These are phyloP conservation scores for Nemurella pictetii DNA, from an alignment of 2,888 invertebrate species.

Conservation along the genomic window DNA sequence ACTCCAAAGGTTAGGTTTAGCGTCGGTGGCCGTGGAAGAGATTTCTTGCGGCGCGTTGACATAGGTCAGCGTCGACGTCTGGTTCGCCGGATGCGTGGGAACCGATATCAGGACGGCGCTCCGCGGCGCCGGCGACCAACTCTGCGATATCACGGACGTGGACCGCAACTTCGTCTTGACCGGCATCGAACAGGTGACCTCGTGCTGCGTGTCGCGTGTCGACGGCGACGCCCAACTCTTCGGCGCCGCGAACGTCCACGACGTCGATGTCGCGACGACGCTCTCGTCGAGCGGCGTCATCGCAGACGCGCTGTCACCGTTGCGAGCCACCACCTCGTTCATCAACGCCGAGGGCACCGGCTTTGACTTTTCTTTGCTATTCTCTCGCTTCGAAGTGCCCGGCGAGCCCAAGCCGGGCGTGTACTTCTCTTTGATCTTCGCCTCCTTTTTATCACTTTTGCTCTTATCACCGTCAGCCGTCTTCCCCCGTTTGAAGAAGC, in stretches of 20 bases:
- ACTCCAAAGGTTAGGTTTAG: background rate
- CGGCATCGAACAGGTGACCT: background rate
- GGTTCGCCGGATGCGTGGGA: background rate
- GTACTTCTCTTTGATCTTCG: slow-evolving; percentile 25
- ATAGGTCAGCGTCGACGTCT: background rate
- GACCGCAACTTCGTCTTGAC: background rate
- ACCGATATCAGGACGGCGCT: background rate
- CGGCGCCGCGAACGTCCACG: slow-evolving; percentile 43
- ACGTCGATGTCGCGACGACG: slow-evolving; percentile 41
- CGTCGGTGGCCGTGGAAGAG: background rate
- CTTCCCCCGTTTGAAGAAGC: slow-evolving; percentile 23
- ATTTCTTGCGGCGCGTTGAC: background rate
- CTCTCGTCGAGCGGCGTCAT: slow-evolving; percentile 35
- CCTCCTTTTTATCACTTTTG: slow-evolving; percentile 26
- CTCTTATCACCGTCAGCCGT: slow-evolving; percentile 22
- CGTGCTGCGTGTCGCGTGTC: slow-evolving; percentile 41
- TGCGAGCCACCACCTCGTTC: slow-evolving; percentile 35
- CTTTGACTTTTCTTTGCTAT: slow-evolving; percentile 43
- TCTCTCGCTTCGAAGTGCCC: slow-evolving; percentile 36
- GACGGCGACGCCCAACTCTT: slow-evolving; percentile 44
- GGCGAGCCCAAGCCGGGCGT: background rate
- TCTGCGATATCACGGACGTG: background rate
- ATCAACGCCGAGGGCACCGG: slow-evolving; percentile 9
- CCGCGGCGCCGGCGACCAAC: background rate
- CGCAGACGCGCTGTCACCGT: slow-evolving; percentile 32